These are phyloP conservation scores for Heliconius hortense DNA, from an alignment of 2,888 invertebrate species.

Conservation along the genomic window DNA sequence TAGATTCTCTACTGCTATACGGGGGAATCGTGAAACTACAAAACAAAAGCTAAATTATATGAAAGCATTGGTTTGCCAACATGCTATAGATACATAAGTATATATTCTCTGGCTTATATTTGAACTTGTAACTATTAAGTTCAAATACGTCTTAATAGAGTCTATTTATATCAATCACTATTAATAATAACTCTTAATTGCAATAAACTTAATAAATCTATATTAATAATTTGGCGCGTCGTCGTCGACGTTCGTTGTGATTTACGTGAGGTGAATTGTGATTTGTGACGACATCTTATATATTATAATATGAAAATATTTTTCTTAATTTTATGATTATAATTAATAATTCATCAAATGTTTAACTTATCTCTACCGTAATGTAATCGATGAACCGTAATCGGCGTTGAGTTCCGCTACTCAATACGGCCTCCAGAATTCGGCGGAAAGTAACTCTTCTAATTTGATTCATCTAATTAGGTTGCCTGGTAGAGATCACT, in stretches of 20 bases:
- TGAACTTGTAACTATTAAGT: neutral
- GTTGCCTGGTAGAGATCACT: too few species aligned
- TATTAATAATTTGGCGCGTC: slow-evolving; percentile 28
- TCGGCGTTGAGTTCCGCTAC: neutral
- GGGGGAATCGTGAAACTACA: too few species aligned
- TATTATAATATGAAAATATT: neutral
- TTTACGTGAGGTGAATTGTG: slow-evolving; percentile 13
- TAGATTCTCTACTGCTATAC: too few species aligned
- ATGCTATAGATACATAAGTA: too few species aligned
- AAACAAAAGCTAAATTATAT: too few species aligned
- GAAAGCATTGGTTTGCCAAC: too few species aligned
- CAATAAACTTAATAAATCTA: slow-evolving; percentile 20
- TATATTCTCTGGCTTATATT: neutral
- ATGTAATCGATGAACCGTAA: neutral
- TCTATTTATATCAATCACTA: slow-evolving; percentile 1
- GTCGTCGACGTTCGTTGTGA: slow-evolving; percentile 24
- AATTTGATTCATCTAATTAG: too few species aligned
- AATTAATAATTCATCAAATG: neutral
- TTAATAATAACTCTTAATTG: neutral
- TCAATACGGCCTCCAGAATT: neutral
- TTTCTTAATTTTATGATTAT: neutral
- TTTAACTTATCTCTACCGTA: too few species aligned
- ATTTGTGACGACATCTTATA: neutral
- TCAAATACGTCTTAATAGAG: neutral
- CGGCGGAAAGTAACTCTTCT: neutral